Evolutionary conservation across 2,797 vertebrate genomes (phyloP).

Genomic region (Lagocephalus sceleratus): DNA sequence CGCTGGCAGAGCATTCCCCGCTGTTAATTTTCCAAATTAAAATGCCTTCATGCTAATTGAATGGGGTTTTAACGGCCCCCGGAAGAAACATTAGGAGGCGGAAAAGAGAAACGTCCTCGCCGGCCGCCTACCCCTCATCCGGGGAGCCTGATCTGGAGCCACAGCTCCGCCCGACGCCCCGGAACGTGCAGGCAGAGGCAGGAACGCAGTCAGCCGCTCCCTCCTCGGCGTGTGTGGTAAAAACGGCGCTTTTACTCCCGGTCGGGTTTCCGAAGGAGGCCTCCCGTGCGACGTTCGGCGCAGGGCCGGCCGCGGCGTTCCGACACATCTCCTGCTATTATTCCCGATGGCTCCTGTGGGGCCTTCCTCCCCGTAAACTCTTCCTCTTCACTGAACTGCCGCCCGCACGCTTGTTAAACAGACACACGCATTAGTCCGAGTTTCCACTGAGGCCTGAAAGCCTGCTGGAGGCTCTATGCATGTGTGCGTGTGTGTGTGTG

Average conservation of each 20-base stretch:
- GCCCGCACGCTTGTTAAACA: slow-evolving; percentile 72
- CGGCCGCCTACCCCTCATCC: slow-evolving; percentile 6
- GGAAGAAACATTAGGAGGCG: slow-evolving; percentile 34
- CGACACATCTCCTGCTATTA: slow-evolving; percentile 65
- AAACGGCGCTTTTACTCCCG: slow-evolving; percentile 14
- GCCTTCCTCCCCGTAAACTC: slow-evolving; percentile 64
- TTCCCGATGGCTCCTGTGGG: slow-evolving; percentile 62
- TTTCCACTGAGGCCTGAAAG: slow-evolving; percentile 63
- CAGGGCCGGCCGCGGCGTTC: slow-evolving; percentile 47
- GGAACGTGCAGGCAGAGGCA: no score
- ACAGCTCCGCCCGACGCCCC: no score
- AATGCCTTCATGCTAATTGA: slow-evolving; percentile 57
- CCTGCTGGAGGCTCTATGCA: slow-evolving; percentile 45
- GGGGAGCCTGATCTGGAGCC: not conserved
- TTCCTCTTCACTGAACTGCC: slow-evolving; percentile 48
- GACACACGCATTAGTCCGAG: slow-evolving; percentile 68
- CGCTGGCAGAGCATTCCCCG: slow-evolving; percentile 41
- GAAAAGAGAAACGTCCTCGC: slow-evolving; percentile 12
- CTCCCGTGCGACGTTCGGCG: slow-evolving; percentile 54
- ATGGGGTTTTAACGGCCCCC: slow-evolving; percentile 61
- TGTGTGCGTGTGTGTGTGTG: slow-evolving; percentile 22
- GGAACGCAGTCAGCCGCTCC: no score
- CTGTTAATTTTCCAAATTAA: slow-evolving; percentile 63
- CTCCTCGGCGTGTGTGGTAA: slow-evolving; percentile 17
- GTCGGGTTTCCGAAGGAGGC: slow-evolving; percentile 21